Evolutionary conservation across 2,113 vertebrate species (phyloP), one percentile per base, ranked within the genome.

Genomic region (Percina caprodes): DNA sequence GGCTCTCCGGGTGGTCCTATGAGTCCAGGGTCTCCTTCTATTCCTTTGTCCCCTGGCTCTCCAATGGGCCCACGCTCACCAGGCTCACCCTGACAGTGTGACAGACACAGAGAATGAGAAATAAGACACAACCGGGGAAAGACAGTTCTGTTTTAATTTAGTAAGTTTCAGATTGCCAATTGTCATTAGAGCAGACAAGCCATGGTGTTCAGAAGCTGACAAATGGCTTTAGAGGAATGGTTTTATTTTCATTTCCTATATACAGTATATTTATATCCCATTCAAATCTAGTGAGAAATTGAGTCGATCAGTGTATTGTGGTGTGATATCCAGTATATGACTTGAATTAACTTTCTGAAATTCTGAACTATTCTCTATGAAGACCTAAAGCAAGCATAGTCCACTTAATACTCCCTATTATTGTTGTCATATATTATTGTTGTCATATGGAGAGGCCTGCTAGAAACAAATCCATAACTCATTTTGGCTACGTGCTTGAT

Each of bases 21-120:
- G 61, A 87, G 84, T 66, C 98, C 98, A 24, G 92, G 87, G 79
- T 94, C 94, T 60, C 97, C 98, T 7, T 83, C 88, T 3, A 94
- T 92, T 79, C 97, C 97, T 93, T 96, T 96, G 80, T 99, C 98
- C 65, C 98, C 98, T 3, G 85, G 48, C 83, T 99, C 97, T 85
- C 98, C 98, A 67, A 80, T 52, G 65, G 94, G 90, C 11, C 98
- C 98, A 3, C 21, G 88, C 66, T 96, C 95, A 85, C 98, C 98
- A 76, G 92, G 89, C 13, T 95, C 94, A 51, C 98, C 98, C 98
- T 99, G 89, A 90, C 83, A 71, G 46, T 67, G 56, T 56, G 1
- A 78, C 0, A 35, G 42, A 56, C 35, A n/a, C 3, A 52, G 26
- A 61, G 3, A 55, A 12, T 23, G 1, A 72, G 33, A n/a, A n/a